Base-by-base conservation (phyloP, 2,888 invertebrate genomes). In the Anoplius nigerrimus region DNA sequence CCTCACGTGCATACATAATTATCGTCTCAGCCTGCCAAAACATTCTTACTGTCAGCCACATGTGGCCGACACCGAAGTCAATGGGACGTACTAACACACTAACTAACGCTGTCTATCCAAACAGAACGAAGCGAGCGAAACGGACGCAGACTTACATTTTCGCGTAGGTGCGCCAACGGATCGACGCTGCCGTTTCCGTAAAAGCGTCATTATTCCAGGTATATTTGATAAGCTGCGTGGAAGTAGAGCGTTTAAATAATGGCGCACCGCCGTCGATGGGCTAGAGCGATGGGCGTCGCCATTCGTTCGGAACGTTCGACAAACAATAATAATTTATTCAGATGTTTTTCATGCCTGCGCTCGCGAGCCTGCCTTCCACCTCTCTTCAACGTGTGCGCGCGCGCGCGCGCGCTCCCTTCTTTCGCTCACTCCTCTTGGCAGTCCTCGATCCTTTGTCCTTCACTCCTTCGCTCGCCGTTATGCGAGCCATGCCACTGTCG, bases 251-350 rank as follows among this genome's bases (percentile, higher is more conserved):
- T 86, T 86, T 83, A 86, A 86, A 87, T 86, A 86, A 83, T 84
- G 79, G 79, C 74, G 34, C 77, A 69, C 55, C 64, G 72, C 69
- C 66, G 68, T 42, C 71, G 77, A 77, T 79, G 77, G 73, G 66
- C 75, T 70, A 75, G 62, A 69, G 58, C 77, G 73, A 66, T 71
- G 77, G 66, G 69, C 78, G 75, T 75, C 71, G 66, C 74, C 72
- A 74, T 79, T 79, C 78, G 77, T 74, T 74, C 76, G 79, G 80
- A 85, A 85, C 85, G 85, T 87, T 88, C 84, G 86, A 86, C 88
- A 88, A 88, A 88, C 88, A 87, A 82, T 84, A 81, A 88, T 88
- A 83, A 88, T 88, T 88, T 88, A 88, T 88, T 88, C 88, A 88
- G 84, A 84, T 88, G 88, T 88, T 88, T 88, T 88, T 84, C 82